Conservation (phyloP, 2,797 vertebrate species). For the Clarias laeviceps region DNA sequence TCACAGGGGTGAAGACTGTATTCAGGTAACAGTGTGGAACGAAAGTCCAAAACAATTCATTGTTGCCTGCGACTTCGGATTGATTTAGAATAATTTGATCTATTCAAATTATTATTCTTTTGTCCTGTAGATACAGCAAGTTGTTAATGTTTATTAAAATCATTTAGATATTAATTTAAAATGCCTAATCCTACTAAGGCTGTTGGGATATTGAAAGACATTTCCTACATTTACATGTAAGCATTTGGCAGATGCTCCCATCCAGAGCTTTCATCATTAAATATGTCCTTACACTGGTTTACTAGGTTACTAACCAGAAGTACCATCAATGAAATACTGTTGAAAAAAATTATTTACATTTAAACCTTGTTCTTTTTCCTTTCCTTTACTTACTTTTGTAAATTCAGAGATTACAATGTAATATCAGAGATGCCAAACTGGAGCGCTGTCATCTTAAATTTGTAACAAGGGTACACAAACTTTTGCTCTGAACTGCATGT, state of each 20-base stretch:
- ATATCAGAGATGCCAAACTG: background rate
- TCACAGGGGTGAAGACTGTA: background rate
- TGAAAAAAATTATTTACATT: no score
- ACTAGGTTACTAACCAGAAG: no score
- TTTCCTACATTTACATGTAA: no score
- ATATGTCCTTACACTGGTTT: no score
- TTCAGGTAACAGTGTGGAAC: background rate
- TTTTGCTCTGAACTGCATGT: background rate
- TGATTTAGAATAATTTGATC: background rate
- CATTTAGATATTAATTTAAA: background rate
- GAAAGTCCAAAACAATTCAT: no score
- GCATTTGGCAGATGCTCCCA: no score
- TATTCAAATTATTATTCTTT: background rate
- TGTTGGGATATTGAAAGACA: background rate
- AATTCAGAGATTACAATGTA: background rate
- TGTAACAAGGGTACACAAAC: background rate
- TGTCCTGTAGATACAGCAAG: background rate
- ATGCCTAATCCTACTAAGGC: background rate
- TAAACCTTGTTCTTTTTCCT: background rate
- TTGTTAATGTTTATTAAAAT: background rate
- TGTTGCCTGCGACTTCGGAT: no score
- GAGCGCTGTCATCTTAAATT: background rate
- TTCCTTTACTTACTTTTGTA: background rate
- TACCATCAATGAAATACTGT: no score
- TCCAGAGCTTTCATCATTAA: no score